A percentile compares a stretch with the other conserved stretches of the same genome.
Evolutionary conservation across 2,888 invertebrate species (phyloP).

Genomic region (Lasioglossum villosulum): DNA sequence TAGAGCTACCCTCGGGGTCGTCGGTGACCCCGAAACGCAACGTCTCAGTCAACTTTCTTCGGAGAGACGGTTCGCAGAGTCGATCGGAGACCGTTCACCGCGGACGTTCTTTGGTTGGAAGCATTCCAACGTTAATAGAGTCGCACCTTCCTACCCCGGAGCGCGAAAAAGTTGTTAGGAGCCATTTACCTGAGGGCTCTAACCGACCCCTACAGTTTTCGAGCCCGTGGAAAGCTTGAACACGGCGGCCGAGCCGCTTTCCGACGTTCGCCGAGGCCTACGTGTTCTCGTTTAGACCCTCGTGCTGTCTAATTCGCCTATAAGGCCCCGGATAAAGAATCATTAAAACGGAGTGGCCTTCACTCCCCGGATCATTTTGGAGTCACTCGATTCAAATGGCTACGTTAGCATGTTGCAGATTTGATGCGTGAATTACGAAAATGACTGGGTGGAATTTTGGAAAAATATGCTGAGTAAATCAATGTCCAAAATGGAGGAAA

Average conservation of each 20-base stretch:
- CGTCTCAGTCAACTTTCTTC: background rate
- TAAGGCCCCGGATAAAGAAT: background rate
- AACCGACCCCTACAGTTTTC: conserved; percentile 42
- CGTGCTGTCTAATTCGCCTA: background rate
- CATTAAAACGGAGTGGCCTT: background rate
- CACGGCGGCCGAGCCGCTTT: background rate
- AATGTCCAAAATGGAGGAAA: too few species aligned
- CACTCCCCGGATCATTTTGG: background rate
- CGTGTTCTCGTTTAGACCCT: conserved; percentile 18
- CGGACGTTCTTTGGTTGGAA: conserved; percentile 6
- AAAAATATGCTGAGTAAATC: too few species aligned
- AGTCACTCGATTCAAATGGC: too few species aligned
- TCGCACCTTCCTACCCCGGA: conserved; percentile 9
- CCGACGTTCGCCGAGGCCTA: conserved; percentile 9
- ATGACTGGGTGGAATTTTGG: too few species aligned
- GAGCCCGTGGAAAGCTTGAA: conserved; percentile 32
- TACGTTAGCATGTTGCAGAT: too few species aligned
- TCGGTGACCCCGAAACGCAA: background rate
- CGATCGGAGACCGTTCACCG: conserved; percentile 14
- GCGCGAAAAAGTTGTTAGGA: conserved; percentile 39
- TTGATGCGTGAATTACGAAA: too few species aligned
- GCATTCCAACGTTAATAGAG: conserved; percentile 31
- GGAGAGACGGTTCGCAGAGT: background rate
- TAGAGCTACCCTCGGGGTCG: conserved; percentile 2
- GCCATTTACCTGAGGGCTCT: conserved; percentile 51